Percentiles rank a stretch among this genome's conserved stretches.
Evolutionary conservation across 2,888 invertebrate species (phyloP).

Genomic region (Alitta virens): DNA sequence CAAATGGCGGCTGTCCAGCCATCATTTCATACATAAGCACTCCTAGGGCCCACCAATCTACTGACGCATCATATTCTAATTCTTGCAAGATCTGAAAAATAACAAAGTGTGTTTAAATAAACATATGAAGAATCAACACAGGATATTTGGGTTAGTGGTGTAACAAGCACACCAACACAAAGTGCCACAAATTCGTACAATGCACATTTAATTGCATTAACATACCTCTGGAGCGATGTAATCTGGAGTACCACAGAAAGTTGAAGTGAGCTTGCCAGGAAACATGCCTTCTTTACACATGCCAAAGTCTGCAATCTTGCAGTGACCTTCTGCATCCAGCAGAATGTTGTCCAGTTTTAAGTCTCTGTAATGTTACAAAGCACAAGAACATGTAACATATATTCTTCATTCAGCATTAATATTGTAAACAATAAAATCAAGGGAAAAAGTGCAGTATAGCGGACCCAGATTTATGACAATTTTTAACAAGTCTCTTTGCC

Average conservation of each 20-base stretch:
- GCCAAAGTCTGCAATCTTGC: constrained; percentile 66
- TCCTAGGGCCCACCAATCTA: constrained; percentile 87
- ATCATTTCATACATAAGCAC: constrained; percentile 99
- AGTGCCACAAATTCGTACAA: too few species aligned
- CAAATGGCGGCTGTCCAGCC: constrained; percentile 99
- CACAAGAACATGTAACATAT: neutral
- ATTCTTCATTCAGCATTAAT: neutral
- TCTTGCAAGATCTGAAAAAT: constrained; percentile 77
- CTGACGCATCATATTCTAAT: constrained; percentile 69
- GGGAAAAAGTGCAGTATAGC: too few species aligned
- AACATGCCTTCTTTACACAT: constrained; percentile 96
- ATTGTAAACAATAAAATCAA: neutral
- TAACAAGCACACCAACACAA: too few species aligned
- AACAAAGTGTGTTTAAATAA: too few species aligned
- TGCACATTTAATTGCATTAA: too few species aligned
- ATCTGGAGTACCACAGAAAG: constrained; percentile 99
- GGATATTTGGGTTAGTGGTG: neutral
- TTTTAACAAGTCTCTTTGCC: too few species aligned
- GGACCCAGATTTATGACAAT: too few species aligned
- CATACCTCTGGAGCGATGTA: constrained; percentile 93
- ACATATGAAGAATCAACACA: neutral
- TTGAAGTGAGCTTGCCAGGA: constrained; percentile 86
- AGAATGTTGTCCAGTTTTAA: constrained; percentile 97
- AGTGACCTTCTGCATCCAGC: constrained; percentile 85
- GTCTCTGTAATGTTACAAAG: constrained; percentile 69